phyloP scores from a whole-genome alignment of 1,140 invertebrate species.

The Trichonephila clavata region DNA sequence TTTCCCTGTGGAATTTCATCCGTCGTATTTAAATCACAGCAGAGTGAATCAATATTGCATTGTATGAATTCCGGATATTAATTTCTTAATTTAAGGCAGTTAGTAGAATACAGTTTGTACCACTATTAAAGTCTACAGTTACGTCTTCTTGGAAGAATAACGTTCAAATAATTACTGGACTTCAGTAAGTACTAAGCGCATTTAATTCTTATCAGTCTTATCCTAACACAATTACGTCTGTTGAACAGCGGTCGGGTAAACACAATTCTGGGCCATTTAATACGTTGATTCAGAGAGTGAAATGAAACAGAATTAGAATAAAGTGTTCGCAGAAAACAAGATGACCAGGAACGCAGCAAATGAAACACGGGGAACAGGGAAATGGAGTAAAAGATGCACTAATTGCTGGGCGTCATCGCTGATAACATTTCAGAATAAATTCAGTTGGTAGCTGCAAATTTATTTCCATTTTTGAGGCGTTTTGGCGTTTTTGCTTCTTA shows the following conservation, averaged over 20 bases:
- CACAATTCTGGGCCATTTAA: background rate
- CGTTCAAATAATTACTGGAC: background rate
- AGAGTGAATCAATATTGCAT: no score
- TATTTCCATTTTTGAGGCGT: constrained; percentile 29
- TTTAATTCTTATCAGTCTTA: constrained; percentile 1
- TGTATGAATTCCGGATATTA: no score
- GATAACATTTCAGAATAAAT: constrained; percentile 53
- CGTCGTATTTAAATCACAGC: no score
- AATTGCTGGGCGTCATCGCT: constrained; percentile 46
- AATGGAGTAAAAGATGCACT: background rate
- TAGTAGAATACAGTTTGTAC: no score
- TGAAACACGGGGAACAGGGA: background rate
- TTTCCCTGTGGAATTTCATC: no score
- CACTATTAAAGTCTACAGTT: no score
- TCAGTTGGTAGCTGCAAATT: background rate
- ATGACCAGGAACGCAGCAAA: background rate
- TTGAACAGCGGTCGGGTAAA: background rate
- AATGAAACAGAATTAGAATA: constrained; percentile 4
- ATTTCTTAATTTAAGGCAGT: no score
- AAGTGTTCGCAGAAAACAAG: constrained; percentile 16
- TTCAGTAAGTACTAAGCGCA: background rate
- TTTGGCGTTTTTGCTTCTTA: background rate
- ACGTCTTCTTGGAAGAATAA: background rate
- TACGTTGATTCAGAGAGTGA: background rate
- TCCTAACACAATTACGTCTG: background rate